phyloP scores from a whole-genome alignment of 2,113 vertebrate genomes.

The Tilapia sparmanii region DNA sequence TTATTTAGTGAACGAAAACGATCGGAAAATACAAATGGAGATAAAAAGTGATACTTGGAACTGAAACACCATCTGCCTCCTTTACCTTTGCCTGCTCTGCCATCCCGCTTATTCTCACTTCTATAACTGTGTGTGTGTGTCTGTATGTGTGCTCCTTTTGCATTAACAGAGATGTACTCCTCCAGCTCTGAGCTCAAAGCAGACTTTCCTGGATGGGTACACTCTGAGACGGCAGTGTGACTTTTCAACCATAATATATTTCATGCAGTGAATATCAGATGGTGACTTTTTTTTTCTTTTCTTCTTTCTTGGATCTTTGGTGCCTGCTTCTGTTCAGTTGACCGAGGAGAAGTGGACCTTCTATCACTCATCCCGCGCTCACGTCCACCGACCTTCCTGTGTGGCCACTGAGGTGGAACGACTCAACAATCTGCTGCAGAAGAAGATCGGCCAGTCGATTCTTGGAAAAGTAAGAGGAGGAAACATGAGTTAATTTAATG shows the following conservation, averaged over 20 bases:
- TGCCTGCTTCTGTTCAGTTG: conserved; percentile 60
- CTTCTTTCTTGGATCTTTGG: not conserved
- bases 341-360: conserved; percentile 92
- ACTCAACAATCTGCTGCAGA: conserved; percentile 79
- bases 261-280: not conserved
- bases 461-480: conserved; percentile 84
- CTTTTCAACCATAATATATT: not conserved
- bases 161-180: not conserved
- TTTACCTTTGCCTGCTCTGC: not conserved
- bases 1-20: not conserved
- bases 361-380: conserved; percentile 83
- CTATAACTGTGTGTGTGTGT: not conserved
- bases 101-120: not conserved
- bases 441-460: conserved; percentile 90
- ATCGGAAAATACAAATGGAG: not conserved
- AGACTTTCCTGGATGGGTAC: not conserved
- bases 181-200: not conserved
- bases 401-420: conserved; percentile 90
- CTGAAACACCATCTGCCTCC: conserved; percentile 50
- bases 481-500: not conserved
- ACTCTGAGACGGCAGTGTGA: not conserved
- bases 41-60: not conserved
- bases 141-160: not conserved
- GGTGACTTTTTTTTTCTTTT: not conserved
- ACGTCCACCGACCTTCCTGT: conserved; percentile 84